Evolutionary conservation across 1,140 invertebrate genomes (phyloP).

Genomic region (Drosophila arawakana): DNA sequence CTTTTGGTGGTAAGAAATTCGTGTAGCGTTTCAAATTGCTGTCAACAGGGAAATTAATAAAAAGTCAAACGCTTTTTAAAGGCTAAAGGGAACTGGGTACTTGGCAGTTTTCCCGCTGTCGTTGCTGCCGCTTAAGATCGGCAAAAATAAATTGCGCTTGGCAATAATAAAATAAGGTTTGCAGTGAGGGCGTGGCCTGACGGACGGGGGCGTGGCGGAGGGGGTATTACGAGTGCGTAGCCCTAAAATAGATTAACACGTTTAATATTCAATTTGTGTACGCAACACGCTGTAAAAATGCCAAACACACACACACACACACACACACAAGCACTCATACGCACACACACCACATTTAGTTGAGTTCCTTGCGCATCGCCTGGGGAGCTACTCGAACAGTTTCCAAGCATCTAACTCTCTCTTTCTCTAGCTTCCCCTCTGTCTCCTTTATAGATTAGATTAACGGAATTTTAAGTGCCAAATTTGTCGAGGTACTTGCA

Average conservation of each 20-base stretch:
- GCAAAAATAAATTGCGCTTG: constrained; percentile 48
- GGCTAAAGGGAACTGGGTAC: constrained; percentile 37
- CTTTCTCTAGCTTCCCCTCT: not conserved
- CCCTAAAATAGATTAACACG: constrained; percentile 75
- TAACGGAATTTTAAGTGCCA: constrained; percentile 52
- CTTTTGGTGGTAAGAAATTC: constrained; percentile 75
- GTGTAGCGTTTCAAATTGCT: constrained; percentile 79
- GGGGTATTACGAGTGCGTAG: constrained; percentile 17
- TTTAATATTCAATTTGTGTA: constrained; percentile 80
- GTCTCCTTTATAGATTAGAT: constrained; percentile 37
- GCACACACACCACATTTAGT: not conserved
- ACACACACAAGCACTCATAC: not conserved
- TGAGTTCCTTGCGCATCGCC: constrained; percentile 22
- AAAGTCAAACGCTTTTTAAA: constrained; percentile 79
- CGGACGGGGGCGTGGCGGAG: not conserved
- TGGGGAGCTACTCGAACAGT: constrained; percentile 23
- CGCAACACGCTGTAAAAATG: constrained; percentile 53
- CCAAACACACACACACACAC: constrained; percentile 12
- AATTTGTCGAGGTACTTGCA: constrained; percentile 52
- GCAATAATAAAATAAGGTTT: constrained; percentile 58
- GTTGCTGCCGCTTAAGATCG: constrained; percentile 38
- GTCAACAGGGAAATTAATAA: constrained; percentile 83
- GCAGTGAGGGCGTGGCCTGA: not conserved
- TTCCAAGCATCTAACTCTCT: not conserved
- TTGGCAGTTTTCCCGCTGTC: constrained; percentile 7